Evolutionary conservation across 2,888 invertebrate genomes (phyloP).

Genomic region (Coenonympha arcania): DNA sequence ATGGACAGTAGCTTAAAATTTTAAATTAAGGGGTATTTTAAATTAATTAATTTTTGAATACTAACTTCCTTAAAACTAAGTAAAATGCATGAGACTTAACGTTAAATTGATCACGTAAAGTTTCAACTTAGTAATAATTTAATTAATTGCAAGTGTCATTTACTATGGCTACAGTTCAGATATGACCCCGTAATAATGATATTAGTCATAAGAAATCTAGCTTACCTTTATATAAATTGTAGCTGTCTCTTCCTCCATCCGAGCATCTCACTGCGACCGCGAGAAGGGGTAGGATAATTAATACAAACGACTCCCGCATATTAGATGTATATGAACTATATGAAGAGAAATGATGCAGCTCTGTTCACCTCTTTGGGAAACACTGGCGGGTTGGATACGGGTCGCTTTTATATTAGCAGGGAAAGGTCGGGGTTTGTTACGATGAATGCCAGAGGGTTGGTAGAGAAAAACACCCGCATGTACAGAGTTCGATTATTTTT

Average conservation of each 20-base stretch:
- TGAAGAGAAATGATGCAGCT: constrained; percentile 38
- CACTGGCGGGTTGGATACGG: constrained; percentile 32
- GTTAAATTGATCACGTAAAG: too few relatives aligned
- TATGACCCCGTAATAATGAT: too few relatives aligned
- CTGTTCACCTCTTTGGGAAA: constrained; percentile 20
- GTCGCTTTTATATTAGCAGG: constrained; percentile 46
- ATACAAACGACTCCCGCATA: constrained; percentile 59
- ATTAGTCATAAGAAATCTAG: not conserved
- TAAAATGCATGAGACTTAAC: too few relatives aligned
- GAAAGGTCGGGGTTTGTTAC: constrained; percentile 21
- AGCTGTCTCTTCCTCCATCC: constrained; percentile 57
- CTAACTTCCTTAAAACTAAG: too few relatives aligned
- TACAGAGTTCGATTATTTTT: constrained; percentile 29
- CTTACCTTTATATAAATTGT: constrained; percentile 67
- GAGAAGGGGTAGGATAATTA: constrained; percentile 49
- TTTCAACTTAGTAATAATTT: too few relatives aligned
- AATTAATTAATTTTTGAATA: too few relatives aligned
- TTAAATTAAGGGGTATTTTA: too few relatives aligned
- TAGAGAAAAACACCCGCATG: constrained; percentile 5
- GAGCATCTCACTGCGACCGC: constrained; percentile 40
- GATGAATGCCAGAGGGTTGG: constrained; percentile 9
- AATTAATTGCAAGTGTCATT: too few relatives aligned
- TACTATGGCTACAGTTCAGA: too few relatives aligned
- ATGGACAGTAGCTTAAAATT: too few relatives aligned
- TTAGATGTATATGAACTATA: constrained; percentile 43